These are phyloP conservation scores for Paradoxurus hermaphroditus DNA, from an alignment of 2,113 vertebrate genomes.

Conservation along the genomic window DNA sequence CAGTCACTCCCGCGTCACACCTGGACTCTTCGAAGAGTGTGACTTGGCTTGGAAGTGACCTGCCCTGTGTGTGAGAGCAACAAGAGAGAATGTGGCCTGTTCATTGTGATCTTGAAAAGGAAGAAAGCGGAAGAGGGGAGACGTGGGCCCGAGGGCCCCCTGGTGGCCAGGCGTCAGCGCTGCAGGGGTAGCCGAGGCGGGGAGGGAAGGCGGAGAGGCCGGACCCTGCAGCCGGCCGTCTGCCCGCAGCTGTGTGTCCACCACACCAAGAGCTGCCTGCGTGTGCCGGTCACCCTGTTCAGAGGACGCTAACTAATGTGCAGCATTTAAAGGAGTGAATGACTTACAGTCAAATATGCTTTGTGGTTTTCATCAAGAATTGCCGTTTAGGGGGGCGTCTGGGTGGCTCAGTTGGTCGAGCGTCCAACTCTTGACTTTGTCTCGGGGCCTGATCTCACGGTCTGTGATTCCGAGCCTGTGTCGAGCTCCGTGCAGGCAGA, in stretches of 20 bases:
- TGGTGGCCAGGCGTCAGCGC: neutral
- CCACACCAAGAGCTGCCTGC: fast-evolving
- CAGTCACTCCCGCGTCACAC: fast-evolving
- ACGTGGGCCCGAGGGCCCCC: fast-evolving
- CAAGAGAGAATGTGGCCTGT: too few relatives aligned
- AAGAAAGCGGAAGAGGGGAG: neutral
- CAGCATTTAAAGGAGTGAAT: neutral
- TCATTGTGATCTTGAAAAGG: neutral
- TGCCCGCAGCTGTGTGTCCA: neutral
- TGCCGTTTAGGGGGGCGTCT: neutral
- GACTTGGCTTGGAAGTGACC: neutral
- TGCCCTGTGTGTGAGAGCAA: neutral
- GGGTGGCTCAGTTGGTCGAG: neutral
- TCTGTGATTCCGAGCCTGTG: too few relatives aligned
- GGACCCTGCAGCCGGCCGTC: fast-evolving
- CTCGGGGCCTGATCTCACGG: neutral
- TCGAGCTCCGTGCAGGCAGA: too few relatives aligned
- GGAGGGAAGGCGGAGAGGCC: fast-evolving
- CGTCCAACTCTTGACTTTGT: neutral
- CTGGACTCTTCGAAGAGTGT: neutral
- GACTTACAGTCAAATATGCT: neutral
- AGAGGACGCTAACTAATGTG: neutral
- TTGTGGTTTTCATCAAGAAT: neutral
- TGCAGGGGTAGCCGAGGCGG: neutral
- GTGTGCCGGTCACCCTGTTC: neutral